Evolutionary conservation across 2,888 invertebrate species (phyloP).

Genomic region (Papilio protenor): DNA sequence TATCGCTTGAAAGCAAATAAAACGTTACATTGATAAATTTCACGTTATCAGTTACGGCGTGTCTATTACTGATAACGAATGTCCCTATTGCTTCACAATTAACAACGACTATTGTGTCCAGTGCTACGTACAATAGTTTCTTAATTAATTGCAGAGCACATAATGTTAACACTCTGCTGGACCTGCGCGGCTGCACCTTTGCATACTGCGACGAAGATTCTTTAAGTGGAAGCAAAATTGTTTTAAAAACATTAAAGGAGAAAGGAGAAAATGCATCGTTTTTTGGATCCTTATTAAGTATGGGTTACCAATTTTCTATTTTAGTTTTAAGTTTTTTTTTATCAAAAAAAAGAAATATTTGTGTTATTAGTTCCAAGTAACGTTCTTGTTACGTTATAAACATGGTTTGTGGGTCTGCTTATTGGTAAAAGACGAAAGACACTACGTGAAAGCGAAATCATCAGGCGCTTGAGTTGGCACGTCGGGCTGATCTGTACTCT

Average conservation of each 20-base stretch:
- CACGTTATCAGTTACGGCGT: conserved; percentile 78
- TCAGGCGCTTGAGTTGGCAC: neutral
- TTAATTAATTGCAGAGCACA: conserved; percentile 72
- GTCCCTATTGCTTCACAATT: conserved; percentile 71
- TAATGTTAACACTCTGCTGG: conserved; percentile 82
- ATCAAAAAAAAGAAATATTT: neutral
- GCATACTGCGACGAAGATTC: conserved; percentile 83
- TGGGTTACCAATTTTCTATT: conserved; percentile 8
- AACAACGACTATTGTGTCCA: conserved; percentile 59
- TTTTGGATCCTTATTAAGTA: conserved; percentile 84
- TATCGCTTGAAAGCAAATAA: conserved; percentile 57
- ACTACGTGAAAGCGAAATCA: neutral
- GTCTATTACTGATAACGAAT: conserved; percentile 69
- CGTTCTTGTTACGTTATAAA: neutral
- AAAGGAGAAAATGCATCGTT: conserved; percentile 86
- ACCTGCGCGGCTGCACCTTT: conserved; percentile 84
- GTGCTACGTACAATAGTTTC: conserved; percentile 27
- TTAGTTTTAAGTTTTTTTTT: neutral
- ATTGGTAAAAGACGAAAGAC: neutral
- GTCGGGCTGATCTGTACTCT: neutral
- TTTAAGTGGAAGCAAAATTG: conserved; percentile 82
- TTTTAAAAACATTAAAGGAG: conserved; percentile 80
- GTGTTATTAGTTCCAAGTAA: neutral
- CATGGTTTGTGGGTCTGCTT: neutral
- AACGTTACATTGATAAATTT: conserved; percentile 64